Base-by-base conservation (phyloP, 2,888 invertebrate species). In the Trichogramma evanescens region DNA sequence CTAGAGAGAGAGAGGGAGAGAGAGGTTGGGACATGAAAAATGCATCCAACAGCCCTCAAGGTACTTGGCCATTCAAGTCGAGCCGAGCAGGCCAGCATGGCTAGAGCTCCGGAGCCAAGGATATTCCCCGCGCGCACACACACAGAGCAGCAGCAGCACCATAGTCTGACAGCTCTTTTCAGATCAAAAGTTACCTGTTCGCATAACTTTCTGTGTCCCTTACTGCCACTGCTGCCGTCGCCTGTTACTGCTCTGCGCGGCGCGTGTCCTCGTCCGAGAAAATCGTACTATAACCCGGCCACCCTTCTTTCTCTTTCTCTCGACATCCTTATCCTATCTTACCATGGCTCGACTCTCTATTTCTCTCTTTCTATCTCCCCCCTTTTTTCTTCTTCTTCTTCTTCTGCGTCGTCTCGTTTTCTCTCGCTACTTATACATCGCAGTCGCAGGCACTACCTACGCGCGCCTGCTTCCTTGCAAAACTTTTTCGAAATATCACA, bases 151-250 rank as follows among this genome's bases (percentile, higher is more conserved):
- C 51, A 52, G 41, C 49, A 10, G 26, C 67, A 69, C 70, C 69
- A 70, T 26, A 26, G 71, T 70, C 73, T 72, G 72, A 72, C 73
- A 71, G 69, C 70, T 71, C 73, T 74, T 74, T 73, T 74, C 71
- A 70, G 72, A 76, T 75, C 74, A 72, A 74, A 73, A 75, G 74
- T 75, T 73, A 74, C 72, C 71, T 71, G 72, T 69, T 65, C 61
- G 65, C 65, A 65, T 62, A 67, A 70, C 66, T 69, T 70, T 67
- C 46, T 64, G 50, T 58, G 52, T 56, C 39, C 26, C 26, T 41
- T 57, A 42, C 59, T 45, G 54, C 54, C 54, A 44, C 56, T 13
- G n/a, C 39, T 53, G 54, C 58, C 45, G 41, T 13, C 42, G 26
- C 26, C 26, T 26, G 26, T 26, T 26, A 26, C 26, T 26, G 26